phyloP scores from a whole-genome alignment of 1,140 invertebrate species.

The Calycopis cecrops region DNA sequence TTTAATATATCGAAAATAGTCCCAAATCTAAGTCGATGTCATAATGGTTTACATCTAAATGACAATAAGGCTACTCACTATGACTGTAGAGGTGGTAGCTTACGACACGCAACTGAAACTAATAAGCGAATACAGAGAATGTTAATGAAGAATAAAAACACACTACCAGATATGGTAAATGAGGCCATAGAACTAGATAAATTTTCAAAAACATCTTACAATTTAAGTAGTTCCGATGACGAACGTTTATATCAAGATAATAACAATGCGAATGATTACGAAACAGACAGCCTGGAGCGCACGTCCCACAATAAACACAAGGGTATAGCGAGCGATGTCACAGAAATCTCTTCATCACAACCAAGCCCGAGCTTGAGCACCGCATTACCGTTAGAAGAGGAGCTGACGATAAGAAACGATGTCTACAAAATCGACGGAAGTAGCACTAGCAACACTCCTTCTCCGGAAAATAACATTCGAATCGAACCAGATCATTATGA shows the following conservation, averaged over 20 bases:
- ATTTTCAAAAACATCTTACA: slow-evolving; percentile 52
- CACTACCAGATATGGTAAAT: slow-evolving; percentile 77
- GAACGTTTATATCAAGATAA: slow-evolving; percentile 41
- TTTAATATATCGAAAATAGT: slow-evolving; percentile 38
- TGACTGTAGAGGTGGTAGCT: slow-evolving; percentile 36
- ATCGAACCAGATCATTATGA: slow-evolving; percentile 73
- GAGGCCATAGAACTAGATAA: slow-evolving; percentile 76
- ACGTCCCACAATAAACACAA: slow-evolving; percentile 73
- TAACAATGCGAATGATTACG: slow-evolving; percentile 77
- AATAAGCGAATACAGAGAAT: slow-evolving; percentile 35
- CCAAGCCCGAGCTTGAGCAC: slow-evolving; percentile 81
- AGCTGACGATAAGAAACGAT: slow-evolving; percentile 84
- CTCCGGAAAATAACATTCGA: slow-evolving; percentile 66
- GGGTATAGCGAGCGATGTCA: slow-evolving; percentile 79
- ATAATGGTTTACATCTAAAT: slow-evolving; percentile 42
- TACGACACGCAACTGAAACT: slow-evolving; percentile 27
- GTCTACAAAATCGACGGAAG: slow-evolving; percentile 77
- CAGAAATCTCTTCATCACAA: slow-evolving; percentile 79
- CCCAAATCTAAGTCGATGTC: slow-evolving; percentile 35
- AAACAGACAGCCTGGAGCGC: slow-evolving; percentile 87
- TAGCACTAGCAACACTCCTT: slow-evolving; percentile 77
- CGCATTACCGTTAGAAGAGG: slow-evolving; percentile 84
- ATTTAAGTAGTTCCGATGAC: slow-evolving; percentile 53
- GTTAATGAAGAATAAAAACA: slow-evolving; percentile 65
- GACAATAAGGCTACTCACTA: slow-evolving; percentile 48